Evolutionary conservation across 2,113 vertebrate genomes (phyloP).

Genomic region (Austrofundulus limnaeus): DNA sequence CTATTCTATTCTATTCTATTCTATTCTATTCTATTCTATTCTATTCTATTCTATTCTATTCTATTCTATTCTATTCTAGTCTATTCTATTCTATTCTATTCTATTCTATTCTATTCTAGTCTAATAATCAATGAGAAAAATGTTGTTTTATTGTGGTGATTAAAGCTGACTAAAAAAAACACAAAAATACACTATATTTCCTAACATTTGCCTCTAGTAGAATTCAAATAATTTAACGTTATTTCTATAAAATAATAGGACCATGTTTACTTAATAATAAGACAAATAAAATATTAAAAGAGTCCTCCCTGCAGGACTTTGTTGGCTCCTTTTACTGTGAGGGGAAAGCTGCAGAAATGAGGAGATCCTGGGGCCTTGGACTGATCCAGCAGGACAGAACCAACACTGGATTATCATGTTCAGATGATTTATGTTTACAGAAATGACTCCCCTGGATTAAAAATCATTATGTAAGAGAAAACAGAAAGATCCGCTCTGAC

Average conservation of each 20-base stretch:
- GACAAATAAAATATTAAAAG: not conserved
- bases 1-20: no score
- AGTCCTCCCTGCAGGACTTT: not conserved
- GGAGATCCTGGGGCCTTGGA: constrained; percentile 26
- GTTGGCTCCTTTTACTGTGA: constrained; percentile 1
- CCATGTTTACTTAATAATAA: no score
- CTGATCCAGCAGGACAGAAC: not conserved
- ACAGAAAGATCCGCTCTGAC: no score
- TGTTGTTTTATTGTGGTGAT: not conserved
- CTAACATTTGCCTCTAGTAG: no score
- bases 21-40: no score
- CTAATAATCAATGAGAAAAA: not conserved
- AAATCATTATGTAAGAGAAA: no score
- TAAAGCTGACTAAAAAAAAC: not conserved
- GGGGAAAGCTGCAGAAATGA: not conserved
- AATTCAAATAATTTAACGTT: no score
- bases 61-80: no score
- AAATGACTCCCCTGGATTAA: not conserved
- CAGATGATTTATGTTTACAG: not conserved
- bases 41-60: no score
- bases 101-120: no score
- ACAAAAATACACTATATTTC: not conserved
- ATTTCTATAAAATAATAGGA: no score
- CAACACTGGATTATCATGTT: not conserved
- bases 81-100: no score